Percentiles rank a stretch among this genome's conserved stretches.
phyloP scores from a whole-genome alignment of 2,888 invertebrate genomes.

The Rotaria sp. region DNA sequence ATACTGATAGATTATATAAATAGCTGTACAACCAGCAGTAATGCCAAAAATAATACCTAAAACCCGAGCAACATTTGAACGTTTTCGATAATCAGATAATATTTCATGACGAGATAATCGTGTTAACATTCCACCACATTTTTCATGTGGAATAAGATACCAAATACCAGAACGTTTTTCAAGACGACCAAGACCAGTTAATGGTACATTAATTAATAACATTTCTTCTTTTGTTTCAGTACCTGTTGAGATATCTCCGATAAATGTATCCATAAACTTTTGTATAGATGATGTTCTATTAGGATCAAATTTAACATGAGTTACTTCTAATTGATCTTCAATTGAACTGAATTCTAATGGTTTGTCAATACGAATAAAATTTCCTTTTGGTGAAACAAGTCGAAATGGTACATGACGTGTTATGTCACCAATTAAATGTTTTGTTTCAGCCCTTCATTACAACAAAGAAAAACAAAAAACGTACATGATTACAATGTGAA shows the following conservation, averaged over 20 bases:
- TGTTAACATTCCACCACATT: neutral
- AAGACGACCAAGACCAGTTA: neutral
- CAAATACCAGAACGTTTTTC: neutral
- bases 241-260: neutral
- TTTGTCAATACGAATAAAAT: constrained; percentile 1
- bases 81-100: neutral
- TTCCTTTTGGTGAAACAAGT: neutral
- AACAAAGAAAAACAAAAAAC: neutral
- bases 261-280: neutral
- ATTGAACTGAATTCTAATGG: neutral
- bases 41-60: neutral
- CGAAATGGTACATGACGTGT: neutral
- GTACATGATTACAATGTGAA: neutral
- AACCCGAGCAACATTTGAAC: neutral
- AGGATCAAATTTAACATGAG: neutral
- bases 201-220: neutral
- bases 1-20: neutral
- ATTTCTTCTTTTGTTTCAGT: neutral
- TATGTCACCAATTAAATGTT: neutral
- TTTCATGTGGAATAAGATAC: neutral
- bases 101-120: neutral
- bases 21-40: neutral
- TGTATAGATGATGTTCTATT: neutral
- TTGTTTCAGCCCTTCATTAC: neutral
- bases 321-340: neutral